phyloP scores from a whole-genome alignment of 2,797 vertebrate species.

The Lutra lutra region DNA sequence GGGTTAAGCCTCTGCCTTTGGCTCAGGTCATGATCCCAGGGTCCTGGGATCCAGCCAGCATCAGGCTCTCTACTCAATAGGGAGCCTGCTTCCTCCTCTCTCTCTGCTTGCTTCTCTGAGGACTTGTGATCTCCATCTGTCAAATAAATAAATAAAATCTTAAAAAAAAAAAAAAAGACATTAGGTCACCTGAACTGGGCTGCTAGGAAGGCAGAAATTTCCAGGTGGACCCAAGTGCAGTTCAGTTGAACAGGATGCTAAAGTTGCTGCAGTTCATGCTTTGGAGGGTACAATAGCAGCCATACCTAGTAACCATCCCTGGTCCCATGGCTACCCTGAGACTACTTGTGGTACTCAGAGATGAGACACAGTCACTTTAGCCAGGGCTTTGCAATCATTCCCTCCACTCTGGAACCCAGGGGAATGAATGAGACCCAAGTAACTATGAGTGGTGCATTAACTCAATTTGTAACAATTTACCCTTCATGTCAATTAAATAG shows the following conservation, averaged over 20 bases:
- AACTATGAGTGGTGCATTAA: neutral
- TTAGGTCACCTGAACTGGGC: neutral
- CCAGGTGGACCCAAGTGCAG: neutral
- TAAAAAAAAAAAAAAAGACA: too few relatives aligned
- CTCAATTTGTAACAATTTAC: neutral
- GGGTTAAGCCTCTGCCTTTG: too few relatives aligned
- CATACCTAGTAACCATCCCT: neutral
- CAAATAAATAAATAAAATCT: too few relatives aligned
- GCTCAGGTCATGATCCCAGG: too few relatives aligned
- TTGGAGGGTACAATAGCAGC: rapidly evolving
- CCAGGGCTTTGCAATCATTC: rapidly evolving
- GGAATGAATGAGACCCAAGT: neutral
- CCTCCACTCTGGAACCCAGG: neutral
- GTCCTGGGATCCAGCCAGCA: too few relatives aligned
- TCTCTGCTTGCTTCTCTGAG: too few relatives aligned
- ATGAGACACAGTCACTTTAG: neutral
- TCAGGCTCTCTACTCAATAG: too few relatives aligned
- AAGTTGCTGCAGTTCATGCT: rapidly evolving
- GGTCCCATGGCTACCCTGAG: too few relatives aligned
- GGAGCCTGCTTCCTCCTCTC: too few relatives aligned
- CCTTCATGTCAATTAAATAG: neutral
- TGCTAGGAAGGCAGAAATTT: neutral
- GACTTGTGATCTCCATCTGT: too few relatives aligned
- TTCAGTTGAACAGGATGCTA: neutral
- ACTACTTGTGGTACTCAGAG: neutral